These are phyloP conservation scores for Drosophila micromelanica DNA, from an alignment of 1,140 invertebrate species.

Conservation along the genomic window DNA sequence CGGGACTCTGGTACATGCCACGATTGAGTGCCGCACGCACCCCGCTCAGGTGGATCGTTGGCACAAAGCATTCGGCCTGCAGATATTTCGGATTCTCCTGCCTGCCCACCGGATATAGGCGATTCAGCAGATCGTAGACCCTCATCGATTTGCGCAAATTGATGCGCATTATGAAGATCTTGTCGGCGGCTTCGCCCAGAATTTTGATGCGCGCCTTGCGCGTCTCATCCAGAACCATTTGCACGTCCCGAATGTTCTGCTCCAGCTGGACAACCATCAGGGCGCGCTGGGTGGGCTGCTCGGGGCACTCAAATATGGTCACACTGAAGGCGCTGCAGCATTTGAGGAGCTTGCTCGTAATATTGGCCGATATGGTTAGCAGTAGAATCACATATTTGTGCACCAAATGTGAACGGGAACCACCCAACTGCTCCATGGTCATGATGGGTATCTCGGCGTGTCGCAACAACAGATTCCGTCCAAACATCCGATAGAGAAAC, in stretches of 20 bases:
- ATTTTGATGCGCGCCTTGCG: conserved; percentile 91
- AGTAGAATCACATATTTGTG: conserved; percentile 59
- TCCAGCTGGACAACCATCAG: conserved; percentile 34
- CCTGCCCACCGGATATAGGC: conserved; percentile 94
- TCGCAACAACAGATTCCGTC: conserved; percentile 59
- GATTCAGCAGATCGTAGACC: conserved; percentile 95
- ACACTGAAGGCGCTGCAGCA: conserved; percentile 61
- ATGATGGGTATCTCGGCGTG: conserved; percentile 34
- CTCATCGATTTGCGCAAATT: conserved; percentile 96
- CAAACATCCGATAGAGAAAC: conserved; percentile 60
- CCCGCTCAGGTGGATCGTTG: conserved; percentile 90
- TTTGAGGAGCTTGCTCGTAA: conserved; percentile 60
- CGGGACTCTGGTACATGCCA: conserved; percentile 89
- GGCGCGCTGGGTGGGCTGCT: conserved; percentile 13
- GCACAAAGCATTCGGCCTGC: conserved; percentile 98
- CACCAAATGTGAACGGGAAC: neutral
- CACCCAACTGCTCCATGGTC: neutral
- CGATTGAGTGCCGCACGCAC: conserved; percentile 93
- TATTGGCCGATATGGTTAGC: conserved; percentile 46
- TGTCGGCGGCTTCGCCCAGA: conserved; percentile 92
- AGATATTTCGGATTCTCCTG: conserved; percentile 95
- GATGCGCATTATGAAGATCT: conserved; percentile 95
- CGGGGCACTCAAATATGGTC: conserved; percentile 65
- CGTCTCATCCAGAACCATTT: conserved; percentile 49
- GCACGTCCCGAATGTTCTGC: conserved; percentile 43